Base-by-base conservation (phyloP, 2,113 vertebrate genomes). In the Phocoena sinus region DNA sequence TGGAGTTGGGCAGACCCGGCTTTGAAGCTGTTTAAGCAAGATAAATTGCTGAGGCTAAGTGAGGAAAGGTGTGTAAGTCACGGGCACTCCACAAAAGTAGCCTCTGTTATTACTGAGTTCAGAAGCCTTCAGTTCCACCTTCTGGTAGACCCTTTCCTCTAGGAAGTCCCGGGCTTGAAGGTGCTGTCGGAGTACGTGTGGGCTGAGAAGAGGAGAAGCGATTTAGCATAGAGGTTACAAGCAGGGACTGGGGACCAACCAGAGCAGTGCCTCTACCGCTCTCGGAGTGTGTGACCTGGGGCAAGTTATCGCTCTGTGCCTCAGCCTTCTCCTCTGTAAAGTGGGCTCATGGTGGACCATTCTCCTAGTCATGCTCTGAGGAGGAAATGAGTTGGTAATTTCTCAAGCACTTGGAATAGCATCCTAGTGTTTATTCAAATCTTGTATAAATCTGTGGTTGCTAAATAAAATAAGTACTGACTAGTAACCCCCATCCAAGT, bases 151-250 rank as follows among this genome's bases (percentile, higher is more conserved):
- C 3, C 20, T 71, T 58, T 68, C 15, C 17, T 44, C 60, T 23
- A 25, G 68, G 21, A 44, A 41, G 58, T 4, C 5, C 18, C 14
- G 36, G 1, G 7, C 12, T 76, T 38, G 38, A 62, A 44, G n/a
- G 70, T 20, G 17, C 38, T 26, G 6, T 25, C 15, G 21, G 1
- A 50, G 44, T 14, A 9, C 0, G 0, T 31, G 13, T 36, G 28
- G 73, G 23, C 21, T 17, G 71, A 91, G 81, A 60, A n/a, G 26
- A 6, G 21, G 73, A 68, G 25, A 77, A 56, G 23, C 2, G 13
- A 31, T 9, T 17, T 18, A 13, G 56, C 31, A 36, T 8, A 41
- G 70, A 0, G 2, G 28, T 31, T 23, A 33, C 28, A 41, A 79
- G 33, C 60, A 79, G 38, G 62, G 68, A 47, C 33, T 33, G 0